Evolutionary conservation across 1,140 invertebrate genomes (phyloP).

Genomic region (Calosoma granatense): DNA sequence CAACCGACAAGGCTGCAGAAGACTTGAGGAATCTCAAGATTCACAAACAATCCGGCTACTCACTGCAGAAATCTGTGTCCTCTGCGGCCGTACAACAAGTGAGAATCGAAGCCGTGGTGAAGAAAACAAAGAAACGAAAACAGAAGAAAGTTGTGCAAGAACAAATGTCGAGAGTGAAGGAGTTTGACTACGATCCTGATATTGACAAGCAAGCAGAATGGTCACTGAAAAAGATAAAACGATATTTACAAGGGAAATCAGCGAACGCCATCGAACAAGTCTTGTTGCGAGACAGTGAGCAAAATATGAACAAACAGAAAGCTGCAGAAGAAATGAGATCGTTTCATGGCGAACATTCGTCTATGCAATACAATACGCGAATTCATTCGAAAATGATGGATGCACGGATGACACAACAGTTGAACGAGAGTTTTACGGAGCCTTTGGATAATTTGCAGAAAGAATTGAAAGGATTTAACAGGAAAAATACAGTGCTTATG

Average conservation of each 20-base stretch:
- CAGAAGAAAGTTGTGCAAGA: slow-evolving; percentile 26
- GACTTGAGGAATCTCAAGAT: slow-evolving; percentile 46
- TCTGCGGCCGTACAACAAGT: slow-evolving; percentile 24
- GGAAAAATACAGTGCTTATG: slow-evolving; percentile 46
- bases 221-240: slow-evolving; percentile 38
- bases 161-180: slow-evolving; percentile 21
- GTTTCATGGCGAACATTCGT: slow-evolving; percentile 11
- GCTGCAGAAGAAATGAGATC: slow-evolving; percentile 33
- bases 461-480: slow-evolving; percentile 51
- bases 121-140: slow-evolving; percentile 22
- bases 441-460: slow-evolving; percentile 44
- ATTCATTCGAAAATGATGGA: slow-evolving; percentile 37
- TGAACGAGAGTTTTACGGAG: slow-evolving; percentile 42
- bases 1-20: slow-evolving; percentile 51
- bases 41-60: slow-evolving; percentile 24
- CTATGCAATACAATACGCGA: slow-evolving; percentile 24
- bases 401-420: slow-evolving; percentile 29
- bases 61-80: slow-evolving; percentile 23
- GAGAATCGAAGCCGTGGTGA: slow-evolving; percentile 18
- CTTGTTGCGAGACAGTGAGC: slow-evolving; percentile 46
- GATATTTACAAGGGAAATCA: slow-evolving; percentile 55
- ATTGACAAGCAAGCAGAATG: slow-evolving; percentile 21
- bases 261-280: slow-evolving; percentile 59
- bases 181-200: slow-evolving; percentile 24
- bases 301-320: slow-evolving; percentile 34